These are phyloP conservation scores for Dipodomys ordii DNA, from an alignment of 2,113 vertebrate species.

Conservation along the genomic window DNA sequence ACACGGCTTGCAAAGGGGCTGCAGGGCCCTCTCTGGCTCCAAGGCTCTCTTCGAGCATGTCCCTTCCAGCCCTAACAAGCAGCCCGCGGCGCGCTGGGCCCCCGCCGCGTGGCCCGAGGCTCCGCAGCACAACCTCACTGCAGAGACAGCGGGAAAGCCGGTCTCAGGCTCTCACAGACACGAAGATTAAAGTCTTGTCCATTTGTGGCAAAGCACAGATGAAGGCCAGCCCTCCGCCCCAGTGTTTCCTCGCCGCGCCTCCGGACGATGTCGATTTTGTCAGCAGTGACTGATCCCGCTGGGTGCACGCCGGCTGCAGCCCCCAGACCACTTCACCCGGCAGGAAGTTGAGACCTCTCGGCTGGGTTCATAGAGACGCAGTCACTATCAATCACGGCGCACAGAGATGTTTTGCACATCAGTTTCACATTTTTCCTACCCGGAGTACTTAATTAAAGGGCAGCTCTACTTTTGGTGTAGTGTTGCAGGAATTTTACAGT, in stretches of 20 bases:
- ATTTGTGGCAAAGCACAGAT: neutral
- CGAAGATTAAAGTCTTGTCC: neutral
- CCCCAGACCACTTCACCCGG: constrained; percentile 88
- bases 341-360: constrained; percentile 94
- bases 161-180: neutral
- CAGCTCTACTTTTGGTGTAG: constrained; percentile 89
- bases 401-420: constrained; percentile 87
- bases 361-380: constrained; percentile 94
- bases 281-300: constrained; percentile 86
- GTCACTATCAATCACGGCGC: constrained; percentile 92
- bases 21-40: neutral
- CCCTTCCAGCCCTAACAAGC: neutral
- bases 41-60: neutral
- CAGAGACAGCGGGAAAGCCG: neutral
- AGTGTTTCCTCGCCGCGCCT: constrained; percentile 78
- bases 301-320: constrained; percentile 92
- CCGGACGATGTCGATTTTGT: constrained; percentile 87
- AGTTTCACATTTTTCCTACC: constrained; percentile 88
- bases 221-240: neutral
- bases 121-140: neutral
- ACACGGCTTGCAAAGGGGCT: neutral
- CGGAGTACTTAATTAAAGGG: constrained; percentile 90
- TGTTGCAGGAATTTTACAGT: constrained; percentile 89
- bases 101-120: too few species aligned
- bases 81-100: too few species aligned